Percentiles rank a stretch among this genome's conserved stretches.
Evolutionary conservation across 2,113 vertebrate species (phyloP).

Genomic region (Hemiscyllium ocellatum): DNA sequence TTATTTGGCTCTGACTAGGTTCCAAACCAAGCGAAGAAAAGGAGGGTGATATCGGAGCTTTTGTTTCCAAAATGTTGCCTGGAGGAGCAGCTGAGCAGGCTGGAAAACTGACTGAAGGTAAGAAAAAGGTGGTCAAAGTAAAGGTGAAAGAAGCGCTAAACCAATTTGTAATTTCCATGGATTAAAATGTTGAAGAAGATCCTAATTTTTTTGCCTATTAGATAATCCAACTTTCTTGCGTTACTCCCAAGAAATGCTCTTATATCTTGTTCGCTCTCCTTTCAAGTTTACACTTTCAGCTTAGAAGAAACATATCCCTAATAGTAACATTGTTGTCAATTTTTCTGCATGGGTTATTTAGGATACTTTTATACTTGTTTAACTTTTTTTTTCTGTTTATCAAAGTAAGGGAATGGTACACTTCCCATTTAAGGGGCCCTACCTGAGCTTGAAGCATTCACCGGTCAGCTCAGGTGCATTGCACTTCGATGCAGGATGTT

Average conservation of each 20-base stretch:
- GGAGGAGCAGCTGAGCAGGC: conserved; percentile 94
- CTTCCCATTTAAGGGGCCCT: not conserved
- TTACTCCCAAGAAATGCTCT: conserved; percentile 18
- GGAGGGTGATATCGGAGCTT: conserved; percentile 65
- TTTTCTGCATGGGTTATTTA: not conserved
- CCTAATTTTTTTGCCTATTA: not conserved
- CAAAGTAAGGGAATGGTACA: not conserved
- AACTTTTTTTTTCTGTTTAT: not conserved
- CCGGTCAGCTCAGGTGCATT: too few relatives aligned
- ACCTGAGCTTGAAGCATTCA: not conserved
- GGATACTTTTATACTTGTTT: not conserved
- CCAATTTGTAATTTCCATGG: not conserved
- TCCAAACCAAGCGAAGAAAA: conserved; percentile 66
- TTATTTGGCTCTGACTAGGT: conserved; percentile 53
- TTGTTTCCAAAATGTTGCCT: conserved; percentile 88
- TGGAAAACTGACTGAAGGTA: conserved; percentile 94
- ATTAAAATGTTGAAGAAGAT: not conserved
- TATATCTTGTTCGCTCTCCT: not conserved
- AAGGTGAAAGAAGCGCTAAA: not conserved
- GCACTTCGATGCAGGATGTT: not conserved
- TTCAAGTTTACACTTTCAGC: not conserved
- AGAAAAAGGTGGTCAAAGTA: not conserved
- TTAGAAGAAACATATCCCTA: not conserved
- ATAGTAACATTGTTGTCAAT: not conserved
- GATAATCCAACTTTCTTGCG: conserved; percentile 31